phyloP scores from a whole-genome alignment of 2,113 vertebrate species.

The Zeus faber region DNA sequence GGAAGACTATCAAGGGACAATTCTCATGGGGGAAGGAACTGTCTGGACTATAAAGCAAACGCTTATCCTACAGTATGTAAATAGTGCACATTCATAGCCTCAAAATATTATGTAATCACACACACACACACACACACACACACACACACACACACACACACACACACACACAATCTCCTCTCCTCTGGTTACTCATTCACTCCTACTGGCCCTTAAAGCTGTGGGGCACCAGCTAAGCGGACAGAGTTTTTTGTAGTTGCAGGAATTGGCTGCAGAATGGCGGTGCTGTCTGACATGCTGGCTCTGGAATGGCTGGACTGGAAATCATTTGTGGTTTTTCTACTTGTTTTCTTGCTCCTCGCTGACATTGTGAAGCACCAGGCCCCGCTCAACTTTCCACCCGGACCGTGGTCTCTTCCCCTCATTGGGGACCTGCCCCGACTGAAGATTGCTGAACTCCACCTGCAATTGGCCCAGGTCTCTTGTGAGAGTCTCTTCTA shows the following conservation, averaged over 20 bases:
- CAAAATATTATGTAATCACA: no score
- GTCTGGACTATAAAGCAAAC: no score
- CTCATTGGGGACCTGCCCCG: constrained; percentile 54
- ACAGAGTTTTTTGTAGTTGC: no score
- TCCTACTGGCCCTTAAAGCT: not conserved
- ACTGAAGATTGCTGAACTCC: not conserved
- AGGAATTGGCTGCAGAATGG: constrained; percentile 21
- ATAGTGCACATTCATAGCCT: no score
- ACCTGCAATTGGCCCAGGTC: constrained; percentile 58
- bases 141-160: no score
- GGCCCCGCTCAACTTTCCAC: constrained; percentile 68
- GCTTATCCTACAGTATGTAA: no score
- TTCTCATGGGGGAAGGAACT: no score
- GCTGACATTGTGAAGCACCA: constrained; percentile 52
- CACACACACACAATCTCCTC: no score
- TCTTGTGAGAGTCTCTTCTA: no score
- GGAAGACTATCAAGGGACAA: no score
- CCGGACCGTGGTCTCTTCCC: constrained; percentile 66
- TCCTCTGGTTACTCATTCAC: no score
- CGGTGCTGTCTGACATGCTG: not conserved
- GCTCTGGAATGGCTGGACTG: constrained; percentile 47
- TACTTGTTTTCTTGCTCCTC: constrained; percentile 63
- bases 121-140: no score
- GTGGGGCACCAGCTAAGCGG: not conserved
- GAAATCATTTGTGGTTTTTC: constrained; percentile 58